phyloP scores from a whole-genome alignment of 2,113 vertebrate genomes.

The Sterrhoptilus dennistouni region DNA sequence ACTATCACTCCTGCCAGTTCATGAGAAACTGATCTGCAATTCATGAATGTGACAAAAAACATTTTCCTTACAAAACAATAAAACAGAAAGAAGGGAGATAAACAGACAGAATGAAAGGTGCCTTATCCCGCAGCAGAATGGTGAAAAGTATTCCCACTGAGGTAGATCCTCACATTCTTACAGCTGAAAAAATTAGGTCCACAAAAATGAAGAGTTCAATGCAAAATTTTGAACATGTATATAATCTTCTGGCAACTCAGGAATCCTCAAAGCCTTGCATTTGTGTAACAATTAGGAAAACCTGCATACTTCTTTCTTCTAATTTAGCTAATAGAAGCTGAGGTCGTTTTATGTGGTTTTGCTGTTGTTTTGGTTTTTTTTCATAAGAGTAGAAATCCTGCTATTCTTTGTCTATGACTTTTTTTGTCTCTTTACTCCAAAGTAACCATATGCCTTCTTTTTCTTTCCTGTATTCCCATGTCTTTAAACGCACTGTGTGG shows the following conservation, averaged over 20 bases:
- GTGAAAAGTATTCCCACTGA: background rate
- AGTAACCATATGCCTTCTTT: background rate
- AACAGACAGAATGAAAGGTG: background rate
- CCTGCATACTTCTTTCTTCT: background rate
- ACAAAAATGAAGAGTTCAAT: background rate
- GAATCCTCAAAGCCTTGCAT: background rate
- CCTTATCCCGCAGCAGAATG: background rate
- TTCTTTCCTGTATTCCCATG: background rate
- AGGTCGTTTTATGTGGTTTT: background rate
- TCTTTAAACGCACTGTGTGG: background rate
- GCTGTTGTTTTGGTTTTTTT: background rate
- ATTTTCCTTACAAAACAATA: slow-evolving; percentile 21
- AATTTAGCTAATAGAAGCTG: background rate
- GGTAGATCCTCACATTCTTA: background rate
- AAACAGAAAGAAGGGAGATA: background rate
- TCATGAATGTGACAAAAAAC: slow-evolving; percentile 40
- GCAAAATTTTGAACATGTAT: background rate
- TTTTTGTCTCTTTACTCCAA: background rate
- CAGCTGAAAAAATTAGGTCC: background rate
- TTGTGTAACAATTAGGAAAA: background rate
- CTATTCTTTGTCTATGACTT: background rate
- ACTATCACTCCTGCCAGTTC: slow-evolving; percentile 27
- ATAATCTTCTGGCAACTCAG: background rate
- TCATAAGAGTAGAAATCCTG: background rate
- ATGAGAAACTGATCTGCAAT: slow-evolving; percentile 53